Evolutionary conservation across 2,113 vertebrate species (phyloP).

Genomic region (Mesembrinibis cayennensis): DNA sequence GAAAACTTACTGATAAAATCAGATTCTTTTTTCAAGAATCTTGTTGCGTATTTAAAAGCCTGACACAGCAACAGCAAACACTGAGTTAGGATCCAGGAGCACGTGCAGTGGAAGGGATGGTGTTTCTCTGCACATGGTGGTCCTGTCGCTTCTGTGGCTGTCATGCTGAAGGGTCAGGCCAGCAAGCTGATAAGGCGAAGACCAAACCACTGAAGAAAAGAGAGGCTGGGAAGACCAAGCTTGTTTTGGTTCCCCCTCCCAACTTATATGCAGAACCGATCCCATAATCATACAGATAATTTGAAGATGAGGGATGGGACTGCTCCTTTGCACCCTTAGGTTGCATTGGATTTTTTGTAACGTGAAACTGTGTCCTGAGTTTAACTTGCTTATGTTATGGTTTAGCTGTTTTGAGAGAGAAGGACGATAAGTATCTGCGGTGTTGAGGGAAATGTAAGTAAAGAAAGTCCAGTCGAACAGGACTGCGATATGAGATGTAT

Average conservation of each 20-base stretch:
- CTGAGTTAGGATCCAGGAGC: background rate
- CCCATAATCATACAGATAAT: background rate
- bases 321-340: background rate
- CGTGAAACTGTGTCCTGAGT: background rate
- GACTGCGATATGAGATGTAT: background rate
- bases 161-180: background rate
- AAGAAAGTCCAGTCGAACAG: background rate
- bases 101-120: rapidly evolving
- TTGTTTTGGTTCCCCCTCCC: background rate
- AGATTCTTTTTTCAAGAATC: background rate
- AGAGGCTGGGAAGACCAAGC: background rate
- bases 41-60: background rate
- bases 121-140: rapidly evolving
- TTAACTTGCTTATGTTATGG: background rate
- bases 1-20: background rate
- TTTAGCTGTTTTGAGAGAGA: background rate
- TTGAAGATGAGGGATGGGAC: background rate
- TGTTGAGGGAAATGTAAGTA: background rate
- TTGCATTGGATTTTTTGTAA: background rate
- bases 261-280: background rate
- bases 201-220: background rate
- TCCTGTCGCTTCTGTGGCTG: background rate
- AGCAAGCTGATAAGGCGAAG: background rate
- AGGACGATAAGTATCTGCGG: background rate
- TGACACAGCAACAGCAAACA: background rate